Evolutionary conservation across 92 coral and sea anemone species (phyloP).

Genomic region (Metridium senile): DNA sequence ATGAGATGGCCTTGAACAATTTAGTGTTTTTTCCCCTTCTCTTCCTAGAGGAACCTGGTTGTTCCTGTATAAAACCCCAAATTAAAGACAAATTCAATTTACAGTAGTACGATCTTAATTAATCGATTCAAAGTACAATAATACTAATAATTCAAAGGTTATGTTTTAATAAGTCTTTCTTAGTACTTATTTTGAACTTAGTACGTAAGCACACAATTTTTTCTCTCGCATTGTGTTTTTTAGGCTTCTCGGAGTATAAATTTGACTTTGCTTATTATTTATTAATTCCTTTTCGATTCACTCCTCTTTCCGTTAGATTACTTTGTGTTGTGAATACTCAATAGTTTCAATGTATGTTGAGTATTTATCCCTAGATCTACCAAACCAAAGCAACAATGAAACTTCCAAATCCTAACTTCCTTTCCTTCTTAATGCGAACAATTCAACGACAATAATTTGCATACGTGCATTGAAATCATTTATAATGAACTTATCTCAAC

Average conservation of each 20-base stretch:
- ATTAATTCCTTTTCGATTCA: constrained; percentile 1
- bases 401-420: not conserved
- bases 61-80: not conserved
- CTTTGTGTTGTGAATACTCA: not conserved
- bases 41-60: constrained; percentile 1
- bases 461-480: not conserved
- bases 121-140: constrained; percentile 16
- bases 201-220: no score
- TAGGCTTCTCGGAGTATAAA: not conserved
- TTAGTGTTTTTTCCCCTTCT: constrained; percentile 15
- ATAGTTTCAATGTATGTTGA: not conserved
- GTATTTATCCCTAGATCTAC: not conserved
- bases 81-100: not conserved
- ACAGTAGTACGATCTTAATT: not conserved
- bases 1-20: not conserved
- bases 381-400: not conserved
- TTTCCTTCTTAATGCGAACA: not conserved
- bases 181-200: not conserved
- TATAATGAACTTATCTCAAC: not conserved
- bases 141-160: constrained; percentile 9
- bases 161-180: not conserved
- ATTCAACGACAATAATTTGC: not conserved
- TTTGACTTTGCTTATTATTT: constrained; percentile 2
- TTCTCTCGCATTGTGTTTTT: not conserved
- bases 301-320: constrained; percentile 1